These are phyloP conservation scores for Upupa epops DNA, from an alignment of 2,113 vertebrate genomes.

Conservation along the genomic window DNA sequence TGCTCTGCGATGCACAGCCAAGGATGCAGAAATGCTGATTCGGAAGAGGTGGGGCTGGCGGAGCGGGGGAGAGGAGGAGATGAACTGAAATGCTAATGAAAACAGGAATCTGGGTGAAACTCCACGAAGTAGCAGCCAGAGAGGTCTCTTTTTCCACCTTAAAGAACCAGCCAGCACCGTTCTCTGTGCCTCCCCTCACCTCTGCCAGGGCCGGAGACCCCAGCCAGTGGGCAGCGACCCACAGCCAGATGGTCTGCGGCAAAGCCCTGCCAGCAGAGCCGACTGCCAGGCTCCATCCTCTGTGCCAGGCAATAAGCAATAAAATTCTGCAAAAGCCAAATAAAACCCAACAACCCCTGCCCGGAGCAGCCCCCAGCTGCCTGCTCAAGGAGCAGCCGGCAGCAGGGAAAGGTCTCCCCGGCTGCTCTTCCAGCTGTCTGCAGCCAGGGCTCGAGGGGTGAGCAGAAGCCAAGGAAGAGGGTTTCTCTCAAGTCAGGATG, in stretches of 20 bases:
- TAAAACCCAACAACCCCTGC: not conserved
- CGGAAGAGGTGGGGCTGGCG: conserved; percentile 45
- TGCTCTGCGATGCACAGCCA: not conserved
- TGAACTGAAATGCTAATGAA: conserved; percentile 2
- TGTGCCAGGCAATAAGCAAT: rapidly evolving
- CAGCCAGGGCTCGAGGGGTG: not conserved
- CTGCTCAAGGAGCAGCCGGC: not conserved
- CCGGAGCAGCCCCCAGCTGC: rapidly evolving
- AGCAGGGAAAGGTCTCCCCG: rapidly evolving
- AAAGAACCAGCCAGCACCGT: not conserved
- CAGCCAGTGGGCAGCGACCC: not conserved
- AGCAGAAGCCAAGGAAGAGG: not conserved
- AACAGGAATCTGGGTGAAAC: conserved; percentile 12
- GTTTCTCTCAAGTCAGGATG: rapidly evolving
- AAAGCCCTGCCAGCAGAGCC: rapidly evolving
- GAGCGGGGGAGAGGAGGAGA: not conserved
- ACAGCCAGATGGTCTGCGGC: not conserved
- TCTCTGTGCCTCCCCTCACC: not conserved
- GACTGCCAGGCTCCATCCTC: not conserved
- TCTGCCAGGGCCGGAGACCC: not conserved
- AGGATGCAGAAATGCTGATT: conserved; percentile 26
- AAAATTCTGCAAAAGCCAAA: not conserved
- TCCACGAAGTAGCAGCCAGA: conserved; percentile 19
- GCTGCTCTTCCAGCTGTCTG: not conserved
- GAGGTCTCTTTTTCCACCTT: not conserved